Base-by-base conservation (phyloP, 2,888 invertebrate genomes). In the Automeris io region DNA sequence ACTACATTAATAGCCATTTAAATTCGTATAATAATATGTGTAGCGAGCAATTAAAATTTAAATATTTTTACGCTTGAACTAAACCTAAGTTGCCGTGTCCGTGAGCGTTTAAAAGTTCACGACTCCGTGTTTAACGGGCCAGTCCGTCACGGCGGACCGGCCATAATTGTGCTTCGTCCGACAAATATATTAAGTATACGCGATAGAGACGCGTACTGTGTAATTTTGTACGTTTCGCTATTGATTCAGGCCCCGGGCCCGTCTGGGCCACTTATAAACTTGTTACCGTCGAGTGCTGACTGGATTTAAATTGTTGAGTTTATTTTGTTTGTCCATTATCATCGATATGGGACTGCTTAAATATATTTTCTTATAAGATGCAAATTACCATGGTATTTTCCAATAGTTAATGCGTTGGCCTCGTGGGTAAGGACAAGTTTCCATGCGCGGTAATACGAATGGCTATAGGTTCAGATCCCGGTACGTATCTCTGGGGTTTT, bases 101-200 rank as follows among this genome's bases (percentile, higher is more conserved):
- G 33, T 37, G 57, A 63, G 47, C 42, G 40, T 52, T 54, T 44
- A 39, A 42, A 38, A 42, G 52, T 53, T 54, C 54, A 51, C 54
- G 56, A 53, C 52, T 58, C 50, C 45, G 48, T 53, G 71, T 58
- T 54, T 65, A 70, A 46, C 63, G 59, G 61, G 70, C 64, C 75
- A 69, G 57, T 45, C 53, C 73, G 76, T 77, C 70, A 78, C 69
- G 75, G 57, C 57, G 62, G 56, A 62, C 69, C 70, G 75, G 43
- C 59, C 69, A 65, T 68, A 70, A 74, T 70, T 71, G 71, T 68
- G 54, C 57, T 57, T 59, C 57, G 58, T 56, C 72, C 72, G 61
- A 73, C 70, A 75, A 77, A 75, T 73, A 67, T 72, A 76, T 77
- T 74, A 77, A 73, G 67, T 71, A 70, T 71, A 70, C 68, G 65